Evolutionary conservation across 2,888 invertebrate genomes (phyloP), one percentile per base, ranked within the genome.

Genomic region (Apeira syringaria): DNA sequence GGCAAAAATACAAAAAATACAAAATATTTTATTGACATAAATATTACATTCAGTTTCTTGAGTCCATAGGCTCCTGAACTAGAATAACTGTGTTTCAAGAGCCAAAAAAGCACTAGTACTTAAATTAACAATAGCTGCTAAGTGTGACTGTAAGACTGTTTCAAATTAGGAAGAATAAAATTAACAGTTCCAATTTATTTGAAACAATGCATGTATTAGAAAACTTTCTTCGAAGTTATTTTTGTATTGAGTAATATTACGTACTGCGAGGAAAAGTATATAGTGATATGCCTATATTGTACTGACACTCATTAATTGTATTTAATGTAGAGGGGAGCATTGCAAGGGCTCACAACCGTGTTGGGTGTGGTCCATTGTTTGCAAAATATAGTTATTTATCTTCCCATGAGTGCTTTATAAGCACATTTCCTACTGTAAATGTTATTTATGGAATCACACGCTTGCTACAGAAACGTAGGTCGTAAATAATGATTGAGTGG

Each of bases 271-370:
- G 9, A 4, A 2, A n/a, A n/a, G n/a, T 18, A 17, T 1, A 2
- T 5, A 5, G 11, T 28, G 13, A 28, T 6, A 27, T 9, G 34
- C 34, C 25, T 9, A 9, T 15, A 26, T 25, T 10, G 25, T 28
- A 22, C 20, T 36, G 12, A 81, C 80, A 80, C 65, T 78, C 86
- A 87, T 88, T 87, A 82, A 86, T 83, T 82, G 84, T 82, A 64
- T 70, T 74, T 80, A 81, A 84, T 79, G 72, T 69, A 67, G 62
- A 76, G 74, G 80, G 83, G 64, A 67, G 69, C 65, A 60, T 54
- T 59, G 66, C 56, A 70, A 72, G 77, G 80, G 75, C 74, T 75
- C 71, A 72, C 58, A 61, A 58, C 65, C 58, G 70, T 56, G 59
- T 52, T 59, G 81, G 80, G 83, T 69, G 71, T 67, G 58, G 48